These are phyloP conservation scores for Hermodice carunculata DNA, from an alignment of 2,888 invertebrate species.

Conservation along the genomic window DNA sequence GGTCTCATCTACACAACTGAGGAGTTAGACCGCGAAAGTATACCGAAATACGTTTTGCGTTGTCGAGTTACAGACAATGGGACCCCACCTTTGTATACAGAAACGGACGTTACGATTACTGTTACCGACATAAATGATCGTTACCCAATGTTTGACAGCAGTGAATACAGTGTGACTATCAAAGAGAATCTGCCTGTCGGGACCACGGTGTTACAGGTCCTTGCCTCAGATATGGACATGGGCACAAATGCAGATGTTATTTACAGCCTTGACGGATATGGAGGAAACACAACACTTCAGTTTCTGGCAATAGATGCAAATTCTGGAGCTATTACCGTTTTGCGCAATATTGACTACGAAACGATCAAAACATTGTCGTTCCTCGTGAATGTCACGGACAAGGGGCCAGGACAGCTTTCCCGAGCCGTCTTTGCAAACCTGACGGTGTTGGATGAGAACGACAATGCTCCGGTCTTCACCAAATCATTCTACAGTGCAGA, in stretches of 20 bases:
- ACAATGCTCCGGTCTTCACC: no score
- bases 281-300: no score
- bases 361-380: no score
- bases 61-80: conserved; percentile 30
- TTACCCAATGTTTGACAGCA: conserved; percentile 41
- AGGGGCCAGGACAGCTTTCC: no score
- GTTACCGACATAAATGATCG: conserved; percentile 40
- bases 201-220: conserved; percentile 40
- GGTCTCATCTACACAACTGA: no score
- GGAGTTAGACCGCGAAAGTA: background rate
- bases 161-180: conserved; percentile 37
- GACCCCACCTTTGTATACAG: conserved; percentile 32
- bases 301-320: no score
- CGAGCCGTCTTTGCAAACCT: no score
- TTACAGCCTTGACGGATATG: background rate
- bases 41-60: background rate
- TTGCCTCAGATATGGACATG: conserved; percentile 45
- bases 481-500: no score
- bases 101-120: conserved; percentile 9
- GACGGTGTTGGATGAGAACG: no score
- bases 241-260: conserved; percentile 2
- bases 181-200: conserved; percentile 41
- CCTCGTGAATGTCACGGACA: no score
- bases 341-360: no score
- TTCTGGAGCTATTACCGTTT: no score